phyloP scores from a whole-genome alignment of 2,113 vertebrate genomes.

The Myodes glareolus region DNA sequence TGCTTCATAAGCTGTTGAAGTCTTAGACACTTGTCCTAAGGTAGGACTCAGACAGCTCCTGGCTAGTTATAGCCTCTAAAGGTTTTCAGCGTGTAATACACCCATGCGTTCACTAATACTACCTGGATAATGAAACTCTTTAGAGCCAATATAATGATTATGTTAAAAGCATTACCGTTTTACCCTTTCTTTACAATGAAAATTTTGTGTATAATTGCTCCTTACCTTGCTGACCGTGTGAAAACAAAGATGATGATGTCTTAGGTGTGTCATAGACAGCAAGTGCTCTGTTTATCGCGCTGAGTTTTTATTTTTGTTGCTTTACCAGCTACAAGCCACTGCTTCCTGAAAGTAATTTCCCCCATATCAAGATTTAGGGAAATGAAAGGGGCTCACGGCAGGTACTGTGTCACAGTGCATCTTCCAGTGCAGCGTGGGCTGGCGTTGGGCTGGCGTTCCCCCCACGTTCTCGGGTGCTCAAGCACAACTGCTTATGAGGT shows the following conservation, averaged over 20 bases:
- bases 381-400: not conserved
- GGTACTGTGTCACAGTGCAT: not conserved
- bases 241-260: not conserved
- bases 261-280: not conserved
- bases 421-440: not conserved
- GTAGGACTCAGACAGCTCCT: not conserved
- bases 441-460: not conserved
- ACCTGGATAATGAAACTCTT: not conserved
- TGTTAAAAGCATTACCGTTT: not conserved
- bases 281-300: not conserved
- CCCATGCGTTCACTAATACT: not conserved
- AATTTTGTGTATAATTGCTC: not conserved
- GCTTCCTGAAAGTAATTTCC: not conserved
- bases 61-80: not conserved
- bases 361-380: not conserved
- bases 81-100: not conserved
- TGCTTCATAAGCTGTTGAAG: not conserved
- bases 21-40: not conserved
- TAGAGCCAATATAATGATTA: not conserved
- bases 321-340: constrained; percentile 3
- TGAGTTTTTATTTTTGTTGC: not conserved
- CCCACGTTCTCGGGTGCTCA: not conserved
- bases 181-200: not conserved
- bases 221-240: not conserved
- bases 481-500: not conserved